Percentiles rank a stretch among this genome's conserved stretches.
phyloP scores from a whole-genome alignment of 2,888 invertebrate genomes.

The Aporophyla lueneburgensis region DNA sequence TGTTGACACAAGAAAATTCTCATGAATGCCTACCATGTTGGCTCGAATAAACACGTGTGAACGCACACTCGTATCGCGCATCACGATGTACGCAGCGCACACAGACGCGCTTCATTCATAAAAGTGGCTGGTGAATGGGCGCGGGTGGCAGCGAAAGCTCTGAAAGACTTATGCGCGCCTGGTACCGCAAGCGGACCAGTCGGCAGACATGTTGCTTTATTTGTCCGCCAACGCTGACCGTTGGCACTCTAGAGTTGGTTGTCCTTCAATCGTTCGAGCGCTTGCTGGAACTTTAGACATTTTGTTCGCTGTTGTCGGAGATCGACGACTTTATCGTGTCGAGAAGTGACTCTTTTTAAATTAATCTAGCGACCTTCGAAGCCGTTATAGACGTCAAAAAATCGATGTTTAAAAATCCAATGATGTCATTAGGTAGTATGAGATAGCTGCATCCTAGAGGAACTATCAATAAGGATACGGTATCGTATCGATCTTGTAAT shows the following conservation, averaged over 20 bases:
- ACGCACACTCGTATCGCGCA: slow-evolving; percentile 69
- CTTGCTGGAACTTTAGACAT: background rate
- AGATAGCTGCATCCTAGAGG: slow-evolving; percentile 4
- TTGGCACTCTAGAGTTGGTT: slow-evolving; percentile 15
- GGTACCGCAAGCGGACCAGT: slow-evolving; percentile 83
- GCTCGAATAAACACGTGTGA: slow-evolving; percentile 87
- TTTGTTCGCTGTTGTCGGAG: background rate
- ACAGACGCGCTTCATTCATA: slow-evolving; percentile 80
- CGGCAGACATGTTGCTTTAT: slow-evolving; percentile 86
- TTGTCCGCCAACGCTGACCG: slow-evolving; percentile 70
- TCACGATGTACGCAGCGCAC: slow-evolving; percentile 73
- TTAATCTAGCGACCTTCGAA: background rate
- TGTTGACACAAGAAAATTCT: slow-evolving; percentile 90
- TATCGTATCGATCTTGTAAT: background rate
- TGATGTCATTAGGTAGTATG: background rate
- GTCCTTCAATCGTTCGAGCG: slow-evolving; percentile 25
- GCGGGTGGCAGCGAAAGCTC: slow-evolving; percentile 80
- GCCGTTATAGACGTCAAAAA: background rate
- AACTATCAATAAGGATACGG: background rate
- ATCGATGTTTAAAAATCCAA: background rate
- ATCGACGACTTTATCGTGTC: background rate
- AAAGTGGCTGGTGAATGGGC: slow-evolving; percentile 80
- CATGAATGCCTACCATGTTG: slow-evolving; percentile 89
- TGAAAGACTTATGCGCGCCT: slow-evolving; percentile 81
- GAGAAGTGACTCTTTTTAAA: background rate